Evolutionary conservation across 2,797 vertebrate species (phyloP).

Genomic region (Pipistrellus pygmaeus): DNA sequence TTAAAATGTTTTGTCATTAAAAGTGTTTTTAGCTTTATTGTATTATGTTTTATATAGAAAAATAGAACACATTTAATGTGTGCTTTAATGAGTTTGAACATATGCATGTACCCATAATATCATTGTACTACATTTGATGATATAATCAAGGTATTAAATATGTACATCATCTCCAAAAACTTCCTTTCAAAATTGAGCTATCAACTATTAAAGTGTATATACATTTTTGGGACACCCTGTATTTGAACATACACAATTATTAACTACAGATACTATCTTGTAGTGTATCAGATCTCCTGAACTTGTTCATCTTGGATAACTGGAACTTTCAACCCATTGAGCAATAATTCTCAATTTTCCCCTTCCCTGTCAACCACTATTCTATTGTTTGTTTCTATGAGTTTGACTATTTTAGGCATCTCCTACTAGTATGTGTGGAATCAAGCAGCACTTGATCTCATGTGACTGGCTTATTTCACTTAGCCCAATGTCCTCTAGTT

Average conservation of each 20-base stretch:
- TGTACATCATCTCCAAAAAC: neutral
- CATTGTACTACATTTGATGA: neutral
- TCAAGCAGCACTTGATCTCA: neutral
- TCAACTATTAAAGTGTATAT: no score
- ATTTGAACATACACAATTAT: no score
- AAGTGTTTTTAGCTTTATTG: neutral
- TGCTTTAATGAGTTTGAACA: neutral
- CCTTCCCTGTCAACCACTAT: neutral
- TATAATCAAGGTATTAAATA: neutral
- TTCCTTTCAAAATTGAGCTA: neutral
- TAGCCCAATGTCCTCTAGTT: neutral
- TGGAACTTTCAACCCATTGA: neutral
- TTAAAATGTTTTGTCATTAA: neutral
- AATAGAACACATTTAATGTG: neutral
- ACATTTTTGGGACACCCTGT: no score
- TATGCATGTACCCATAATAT: neutral
- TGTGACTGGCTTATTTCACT: neutral
- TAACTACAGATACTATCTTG: neutral
- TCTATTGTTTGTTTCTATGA: neutral
- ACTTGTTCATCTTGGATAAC: neutral
- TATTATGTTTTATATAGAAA: neutral
- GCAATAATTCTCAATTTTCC: neutral
- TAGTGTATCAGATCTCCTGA: neutral
- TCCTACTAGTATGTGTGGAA: neutral
- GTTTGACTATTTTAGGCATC: neutral